Base-by-base conservation (phyloP, 2,888 invertebrate species). In the Aromia moschata region DNA sequence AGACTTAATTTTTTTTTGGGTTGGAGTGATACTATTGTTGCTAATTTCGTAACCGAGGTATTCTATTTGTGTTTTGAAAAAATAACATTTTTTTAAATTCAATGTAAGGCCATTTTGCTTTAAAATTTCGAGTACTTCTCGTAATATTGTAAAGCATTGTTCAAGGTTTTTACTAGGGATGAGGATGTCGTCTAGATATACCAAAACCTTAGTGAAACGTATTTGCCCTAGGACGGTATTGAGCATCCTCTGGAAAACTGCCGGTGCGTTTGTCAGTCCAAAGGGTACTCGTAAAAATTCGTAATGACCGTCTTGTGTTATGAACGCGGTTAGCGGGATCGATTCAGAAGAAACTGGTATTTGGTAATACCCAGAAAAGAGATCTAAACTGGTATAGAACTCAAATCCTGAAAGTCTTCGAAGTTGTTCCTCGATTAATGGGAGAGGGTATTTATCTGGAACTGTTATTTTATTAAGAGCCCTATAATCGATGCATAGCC, bases 131-230 rank as follows among this genome's bases (percentile, higher is more conserved):
- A 45, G 11, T 4, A 45, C 20, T 18, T 33, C n/a, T n/a, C 33
- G 33, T 11, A 33, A 33, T 5, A 25, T 25, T 25, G 25, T 14
- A 1, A 68, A n/a, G 1, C 61, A 64, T 30, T 46, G 52, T 37
- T 64, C 44, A 5, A 67, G 20, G 7, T 52, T 54, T 7, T 15
- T 36, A 2, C 54, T 43, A 7, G 68, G 67, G 12, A 62, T 58
- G 1, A 62, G 11, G n/a, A 62, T 44, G 38, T 58, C 58, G 31
- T 62, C 62, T 11, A 62, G 25, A 30, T 58, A 62, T 14, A 40
- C 58, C 15, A 55, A 9, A 11, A 41, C 58, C 7, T 17, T 10
- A 1, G 38, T 58, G 16, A 36, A 37, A 10, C 43, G 30, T 10
- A 25, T 5, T 5, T 25, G 25, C 7, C 25, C 25, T 5, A 25